Evolutionary conservation across 1,140 invertebrate species (phyloP).

Genomic region (Streblospio benedicti): DNA sequence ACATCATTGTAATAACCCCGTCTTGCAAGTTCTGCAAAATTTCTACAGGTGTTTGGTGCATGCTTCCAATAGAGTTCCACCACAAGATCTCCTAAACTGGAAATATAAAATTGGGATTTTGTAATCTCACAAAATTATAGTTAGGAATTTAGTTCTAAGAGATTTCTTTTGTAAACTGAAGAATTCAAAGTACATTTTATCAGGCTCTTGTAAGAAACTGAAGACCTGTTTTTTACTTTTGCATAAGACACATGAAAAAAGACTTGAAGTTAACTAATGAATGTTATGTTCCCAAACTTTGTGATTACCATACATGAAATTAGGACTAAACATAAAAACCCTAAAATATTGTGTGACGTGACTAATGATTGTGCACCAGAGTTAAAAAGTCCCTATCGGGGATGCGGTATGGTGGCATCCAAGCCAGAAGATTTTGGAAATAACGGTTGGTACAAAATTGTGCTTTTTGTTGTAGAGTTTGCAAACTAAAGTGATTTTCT

Average conservation of each 20-base stretch:
- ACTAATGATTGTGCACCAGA: no score
- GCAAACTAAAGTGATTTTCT: no score
- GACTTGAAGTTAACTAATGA: background rate
- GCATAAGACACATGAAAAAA: background rate
- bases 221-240: background rate
- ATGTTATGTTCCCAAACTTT: background rate
- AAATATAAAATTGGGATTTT: constrained; percentile 14
- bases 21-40: constrained; percentile 86
- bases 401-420: no score
- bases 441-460: no score
- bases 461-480: no score
- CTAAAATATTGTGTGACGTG: no score
- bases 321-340: no score
- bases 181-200: no score
- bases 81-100: constrained; percentile 83
- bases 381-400: no score
- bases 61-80: constrained; percentile 97
- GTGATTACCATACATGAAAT: no score
- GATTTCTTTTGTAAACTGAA: background rate
- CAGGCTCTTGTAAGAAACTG: constrained; percentile 1
- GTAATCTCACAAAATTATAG: background rate
- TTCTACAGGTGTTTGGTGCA: constrained; percentile 85
- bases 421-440: no score
- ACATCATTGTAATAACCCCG: constrained; percentile 93
- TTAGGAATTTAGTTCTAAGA: background rate